Conservation (phyloP, 2,888 invertebrate species). For the Zootermopsis nevadensis region DNA sequence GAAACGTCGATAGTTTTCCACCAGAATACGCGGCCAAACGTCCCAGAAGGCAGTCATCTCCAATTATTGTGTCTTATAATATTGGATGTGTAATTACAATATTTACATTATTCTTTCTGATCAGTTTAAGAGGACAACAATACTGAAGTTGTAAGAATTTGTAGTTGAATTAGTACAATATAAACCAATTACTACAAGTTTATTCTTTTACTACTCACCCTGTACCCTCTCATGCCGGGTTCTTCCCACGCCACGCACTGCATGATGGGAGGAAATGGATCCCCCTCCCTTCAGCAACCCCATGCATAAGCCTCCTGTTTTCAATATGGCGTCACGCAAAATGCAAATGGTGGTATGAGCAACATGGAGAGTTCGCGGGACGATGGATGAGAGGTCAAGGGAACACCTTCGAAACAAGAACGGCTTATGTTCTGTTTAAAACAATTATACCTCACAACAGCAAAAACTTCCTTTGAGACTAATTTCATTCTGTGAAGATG, state of each 20-base stretch:
- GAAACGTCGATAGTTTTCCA: no score
- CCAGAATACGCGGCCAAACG: no score
- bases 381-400: conserved; percentile 40
- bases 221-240: background rate
- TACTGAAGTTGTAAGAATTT: background rate
- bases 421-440: conserved; percentile 20
- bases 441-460: background rate
- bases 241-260: conserved; percentile 38
- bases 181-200: background rate
- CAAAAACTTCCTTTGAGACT: no score
- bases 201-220: conserved; percentile 34
- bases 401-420: background rate
- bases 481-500: no score
- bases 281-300: background rate
- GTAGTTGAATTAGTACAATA: background rate
- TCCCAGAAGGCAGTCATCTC: no score
- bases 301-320: conserved; percentile 37
- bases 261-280: conserved; percentile 41
- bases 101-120: no score
- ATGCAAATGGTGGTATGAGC: conserved; percentile 44
- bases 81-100: no score
- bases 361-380: conserved; percentile 37
- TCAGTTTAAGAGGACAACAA: no score
- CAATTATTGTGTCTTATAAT: no score
- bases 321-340: conserved; percentile 48